These are phyloP conservation scores for Aricia agestis DNA, from an alignment of 1,140 invertebrate genomes.

Conservation along the genomic window DNA sequence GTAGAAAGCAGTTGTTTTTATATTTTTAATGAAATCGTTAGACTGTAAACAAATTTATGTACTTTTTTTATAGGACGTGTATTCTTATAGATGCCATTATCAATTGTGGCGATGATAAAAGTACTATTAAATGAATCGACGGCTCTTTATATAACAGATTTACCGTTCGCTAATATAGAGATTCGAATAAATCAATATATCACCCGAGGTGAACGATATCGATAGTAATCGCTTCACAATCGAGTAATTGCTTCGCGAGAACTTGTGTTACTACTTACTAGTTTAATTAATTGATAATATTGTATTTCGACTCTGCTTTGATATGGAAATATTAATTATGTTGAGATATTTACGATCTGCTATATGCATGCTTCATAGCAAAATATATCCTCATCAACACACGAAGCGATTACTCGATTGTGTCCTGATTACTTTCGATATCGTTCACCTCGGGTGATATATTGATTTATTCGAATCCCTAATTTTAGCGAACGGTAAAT, in stretches of 20 bases:
- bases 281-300: too few relatives aligned
- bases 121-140: conserved; percentile 47
- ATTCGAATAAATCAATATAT: background rate
- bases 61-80: too few relatives aligned
- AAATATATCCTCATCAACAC: too few relatives aligned
- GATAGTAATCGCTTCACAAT: background rate
- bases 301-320: too few relatives aligned
- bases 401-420: background rate
- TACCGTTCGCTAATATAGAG: conserved; percentile 26
- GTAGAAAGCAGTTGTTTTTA: background rate
- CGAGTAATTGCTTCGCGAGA: background rate
- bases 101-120: conserved; percentile 54
- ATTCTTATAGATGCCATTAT: conserved; percentile 47
- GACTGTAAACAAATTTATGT: too few relatives aligned
- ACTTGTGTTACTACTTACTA: too few relatives aligned
- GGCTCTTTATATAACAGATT: conserved; percentile 38
- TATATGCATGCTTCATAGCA: too few relatives aligned
- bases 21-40: background rate
- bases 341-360: too few relatives aligned
- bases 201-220: background rate
- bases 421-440: background rate
- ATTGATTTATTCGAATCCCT: background rate
- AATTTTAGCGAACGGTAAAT: conserved; percentile 30
- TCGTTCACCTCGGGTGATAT: background rate
- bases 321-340: too few relatives aligned